Evolutionary conservation across 2,797 vertebrate genomes (phyloP), one percentile per base, ranked within the genome.

Genomic region (Oceanodroma leucorhoa): DNA sequence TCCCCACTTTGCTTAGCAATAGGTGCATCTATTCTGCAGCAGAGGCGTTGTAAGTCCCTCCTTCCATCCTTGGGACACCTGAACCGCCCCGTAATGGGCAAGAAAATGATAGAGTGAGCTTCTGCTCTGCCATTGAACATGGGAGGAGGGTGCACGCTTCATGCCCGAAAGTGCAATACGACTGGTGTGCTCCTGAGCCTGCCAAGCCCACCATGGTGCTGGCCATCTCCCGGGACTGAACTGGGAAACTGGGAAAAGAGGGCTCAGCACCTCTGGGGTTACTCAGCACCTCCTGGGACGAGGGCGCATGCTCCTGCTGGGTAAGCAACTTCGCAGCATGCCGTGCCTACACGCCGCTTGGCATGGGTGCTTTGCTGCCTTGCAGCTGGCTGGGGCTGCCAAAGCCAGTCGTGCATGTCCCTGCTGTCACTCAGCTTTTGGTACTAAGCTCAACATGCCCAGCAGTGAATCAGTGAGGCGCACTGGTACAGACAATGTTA

Each of bases 131-230:
- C 29, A 9, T 7, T 14, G 69, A n/a, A 27, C 17, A 38, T 21
- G 20, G 15, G 15, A 69, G 32, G 12, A 55, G 27, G 11, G 5
- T 26, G 18, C 30, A 34, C 1, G 3, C 24, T 79, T 71, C 65
- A 24, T 4, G 12, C 9, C 22, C 1, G 0, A 34, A 76, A 60
- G 21, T 3, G 9, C 40, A 45, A 6, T 11, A 19, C 0, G 5
- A 14, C 19, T 1, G 10, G 15, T 16, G 16, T 20, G 15, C 43
- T 72, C 14, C 62, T 32, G 69, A 83, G 58, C 43, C 50, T 60
- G 73, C 54, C 38, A 45, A 90, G 55, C 54, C 80, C 73, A 76
- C 40, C 40, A 6, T 1, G 1, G 36, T 14, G 11, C 60, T 58
- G 10, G 36, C 18, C 51, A 29, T 70, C 70, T 82, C 43, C 38